A percentile compares a stretch with the other conserved stretches of the same genome.
Evolutionary conservation across 37 sponge, comb jelly and placozoan species (phyloP).

Genomic region (Diacarnus erythraeanus): DNA sequence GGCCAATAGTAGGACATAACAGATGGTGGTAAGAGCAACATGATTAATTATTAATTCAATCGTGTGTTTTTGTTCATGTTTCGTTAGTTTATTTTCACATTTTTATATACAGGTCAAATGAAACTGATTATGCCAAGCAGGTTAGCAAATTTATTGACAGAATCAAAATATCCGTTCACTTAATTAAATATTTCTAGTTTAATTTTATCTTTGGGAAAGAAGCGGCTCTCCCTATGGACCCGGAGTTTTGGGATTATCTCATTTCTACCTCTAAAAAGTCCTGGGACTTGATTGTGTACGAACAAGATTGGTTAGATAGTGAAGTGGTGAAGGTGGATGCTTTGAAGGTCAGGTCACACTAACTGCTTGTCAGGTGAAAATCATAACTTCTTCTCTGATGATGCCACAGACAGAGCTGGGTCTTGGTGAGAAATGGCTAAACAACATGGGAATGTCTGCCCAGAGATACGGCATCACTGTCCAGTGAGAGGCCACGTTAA

Average conservation of each 20-base stretch:
- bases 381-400: neutral
- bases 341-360: slow-evolving; percentile 2
- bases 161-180: no score
- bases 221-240: slow-evolving; percentile 43
- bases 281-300: slow-evolving; percentile 72
- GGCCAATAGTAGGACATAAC: slow-evolving; percentile 76
- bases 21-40: slow-evolving; percentile 67
- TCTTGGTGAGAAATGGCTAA: slow-evolving; percentile 61
- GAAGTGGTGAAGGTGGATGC: neutral
- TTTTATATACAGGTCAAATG: slow-evolving; percentile 33
- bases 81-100: no score
- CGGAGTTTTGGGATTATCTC: slow-evolving; percentile 69
- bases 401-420: slow-evolving; percentile 11
- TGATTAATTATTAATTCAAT: no score
- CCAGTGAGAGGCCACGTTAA: slow-evolving; percentile 43
- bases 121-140: slow-evolving; percentile 75
- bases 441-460: slow-evolving; percentile 76
- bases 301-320: slow-evolving; percentile 78
- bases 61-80: neutral
- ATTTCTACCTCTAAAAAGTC: slow-evolving; percentile 40
- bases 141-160: no score
- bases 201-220: slow-evolving; percentile 61
- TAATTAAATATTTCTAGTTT: slow-evolving; percentile 18
- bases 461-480: slow-evolving; percentile 60
- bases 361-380: neutral